Evolutionary conservation across 2,113 vertebrate species (phyloP).

Genomic region (Chunga burmeisteri): DNA sequence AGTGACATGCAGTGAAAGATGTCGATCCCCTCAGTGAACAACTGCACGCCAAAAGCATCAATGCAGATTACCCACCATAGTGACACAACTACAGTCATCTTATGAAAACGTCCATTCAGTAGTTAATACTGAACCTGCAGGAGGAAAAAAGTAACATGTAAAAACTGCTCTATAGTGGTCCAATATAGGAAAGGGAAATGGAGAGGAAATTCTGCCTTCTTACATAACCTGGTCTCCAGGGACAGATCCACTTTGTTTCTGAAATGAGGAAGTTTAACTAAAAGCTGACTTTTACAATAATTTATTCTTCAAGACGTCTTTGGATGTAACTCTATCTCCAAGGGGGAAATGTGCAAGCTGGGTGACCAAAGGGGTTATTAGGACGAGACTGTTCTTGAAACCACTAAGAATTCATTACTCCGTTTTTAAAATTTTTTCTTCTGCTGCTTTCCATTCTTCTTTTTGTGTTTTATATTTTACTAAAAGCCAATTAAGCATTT

Average conservation of each 20-base stretch:
- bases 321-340: background rate
- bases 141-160: background rate
- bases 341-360: background rate
- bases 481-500: background rate
- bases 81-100: rapidly evolving
- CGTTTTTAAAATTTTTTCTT: background rate
- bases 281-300: background rate
- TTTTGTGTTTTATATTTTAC: background rate
- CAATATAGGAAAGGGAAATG: background rate
- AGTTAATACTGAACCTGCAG: background rate
- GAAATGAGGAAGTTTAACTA: conserved; percentile 20
- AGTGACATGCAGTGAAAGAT: rapidly evolving
- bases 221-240: background rate
- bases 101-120: background rate
- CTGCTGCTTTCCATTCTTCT: background rate
- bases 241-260: background rate
- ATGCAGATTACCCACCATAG: background rate
- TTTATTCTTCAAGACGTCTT: background rate
- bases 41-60: rapidly evolving
- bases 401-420: background rate
- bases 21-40: rapidly evolving
- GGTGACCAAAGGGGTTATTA: background rate
- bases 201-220: background rate
- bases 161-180: background rate
- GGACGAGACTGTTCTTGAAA: background rate